Conservation (phyloP, 2,113 vertebrate species). For the Perca fluviatilis region DNA sequence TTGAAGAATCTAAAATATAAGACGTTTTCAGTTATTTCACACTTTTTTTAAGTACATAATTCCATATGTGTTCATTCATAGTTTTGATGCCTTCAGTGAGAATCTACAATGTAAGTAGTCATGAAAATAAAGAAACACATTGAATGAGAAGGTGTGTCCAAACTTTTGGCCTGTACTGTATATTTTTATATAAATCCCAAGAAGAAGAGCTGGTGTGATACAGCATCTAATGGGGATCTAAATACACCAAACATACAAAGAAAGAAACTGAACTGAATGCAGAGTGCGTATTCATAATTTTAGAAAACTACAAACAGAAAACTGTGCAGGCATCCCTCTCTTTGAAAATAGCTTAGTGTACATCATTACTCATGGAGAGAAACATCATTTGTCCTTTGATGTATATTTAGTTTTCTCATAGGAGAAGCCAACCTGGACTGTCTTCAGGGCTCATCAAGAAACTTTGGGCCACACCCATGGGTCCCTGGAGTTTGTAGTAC, state of each 20-base stretch:
- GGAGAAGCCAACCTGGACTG: conserved; percentile 1
- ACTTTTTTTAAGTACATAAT: too few species aligned
- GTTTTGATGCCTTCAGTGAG: too few species aligned
- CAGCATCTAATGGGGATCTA: neutral
- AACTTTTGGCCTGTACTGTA: too few species aligned
- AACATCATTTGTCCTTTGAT: neutral
- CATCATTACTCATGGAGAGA: neutral
- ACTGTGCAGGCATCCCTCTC: neutral
- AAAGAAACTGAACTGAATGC: conserved; percentile 2
- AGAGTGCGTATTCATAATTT: conserved; percentile 15
- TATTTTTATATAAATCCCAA: conserved; percentile 14
- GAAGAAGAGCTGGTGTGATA: conserved; percentile 3
- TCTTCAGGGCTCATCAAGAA: conserved; percentile 10
- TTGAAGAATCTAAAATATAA: too few species aligned
- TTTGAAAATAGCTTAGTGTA: conserved; percentile 25
- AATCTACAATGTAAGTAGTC: too few species aligned
- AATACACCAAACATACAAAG: conserved; percentile 9
- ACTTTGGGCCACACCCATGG: neutral
- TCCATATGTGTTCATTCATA: too few species aligned
- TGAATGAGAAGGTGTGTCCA: too few species aligned
- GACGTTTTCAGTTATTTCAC: too few species aligned
- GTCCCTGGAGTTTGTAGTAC: neutral
- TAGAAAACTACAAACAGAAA: conserved; percentile 6
- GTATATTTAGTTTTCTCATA: neutral
- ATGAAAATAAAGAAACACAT: too few species aligned